Base-by-base conservation (phyloP, 2,888 invertebrate species). In the Mesoligia furuncula region DNA sequence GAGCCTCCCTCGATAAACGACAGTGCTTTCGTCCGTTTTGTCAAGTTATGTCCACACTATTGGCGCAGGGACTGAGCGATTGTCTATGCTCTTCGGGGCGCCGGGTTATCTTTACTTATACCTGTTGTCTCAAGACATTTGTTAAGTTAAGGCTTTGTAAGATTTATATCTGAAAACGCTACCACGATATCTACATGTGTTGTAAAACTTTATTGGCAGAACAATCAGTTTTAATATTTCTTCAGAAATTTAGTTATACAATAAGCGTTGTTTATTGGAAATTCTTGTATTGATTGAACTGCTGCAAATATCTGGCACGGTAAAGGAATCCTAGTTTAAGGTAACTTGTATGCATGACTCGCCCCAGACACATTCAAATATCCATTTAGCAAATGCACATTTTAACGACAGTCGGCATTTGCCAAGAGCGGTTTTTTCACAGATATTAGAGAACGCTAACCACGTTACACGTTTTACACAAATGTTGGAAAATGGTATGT, bases 371-470 rank as follows among this genome's bases (percentile, higher is more conserved):
- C 79, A 72, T 82, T 85, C 82, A 85, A 85, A 84, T 82, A 82
- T 51, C 82, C 83, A 84, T 85, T 85, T 84, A 62, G 61, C 67
- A 73, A 85, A 85, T 84, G 84, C 85, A 85, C 85, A 75, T 79
- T 85, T 85, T 85, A 85, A 84, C 82, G 84, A 85, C 83, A 73
- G 75, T 79, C 57, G 73, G 39, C 66, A 68, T 75, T 79, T 82
- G 61, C 79, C 78, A 71, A 80, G 85, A 48, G 70, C 61, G 9
- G 36, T 73, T 85, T 85, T 84, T 79, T 45, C 27, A 45, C 9
- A 54, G 13, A 79, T 73, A 79, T 66, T 69, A 73, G 59, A 66
- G 51, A 39, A 57, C 51, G 66, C 45, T 64, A 75, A 75, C 64
- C 66, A 70, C 36, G 51, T 51, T 27, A 45, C 48, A 73, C 62